Evolutionary conservation across 2,113 vertebrate species (phyloP), one percentile per base, ranked within the genome.

Genomic region (Sitta europaea): DNA sequence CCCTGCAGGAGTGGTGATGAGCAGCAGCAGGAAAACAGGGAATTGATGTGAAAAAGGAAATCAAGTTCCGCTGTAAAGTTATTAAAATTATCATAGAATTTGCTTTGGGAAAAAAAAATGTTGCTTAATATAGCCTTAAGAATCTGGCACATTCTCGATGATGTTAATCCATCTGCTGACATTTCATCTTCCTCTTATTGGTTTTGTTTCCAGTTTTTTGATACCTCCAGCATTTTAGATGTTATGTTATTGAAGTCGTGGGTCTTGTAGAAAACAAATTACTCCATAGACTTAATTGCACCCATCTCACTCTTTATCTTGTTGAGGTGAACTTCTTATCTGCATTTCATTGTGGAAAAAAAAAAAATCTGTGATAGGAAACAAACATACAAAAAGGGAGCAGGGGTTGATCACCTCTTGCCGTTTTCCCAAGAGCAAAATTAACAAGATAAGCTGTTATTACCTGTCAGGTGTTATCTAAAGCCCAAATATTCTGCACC

Each of bases 211-310:
- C 91, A 96, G 93, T 73, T 96, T 96, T 96, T 92, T 96, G 90
- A 96, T 92, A 95, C 94, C 95, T 96, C 89, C 92, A 97, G 97
- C 96, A 94, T 90, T 96, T 95, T 97, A 86, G 94, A 93, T 95
- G 81, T 92, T 96, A 92, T 91, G 89, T 96, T 97, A 96, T 95
- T 95, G 90, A 97, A 97, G 94, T 90, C 94, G 68, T 83, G 71
- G 88, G 90, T 86, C 93, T 92, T 90, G 92, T 95, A 96, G 94
- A 96, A 96, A 96, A 94, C 96, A 96, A 94, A 97, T 97, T 97
- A 96, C 92, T 42, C 92, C 84, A 92, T 33, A 81, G 84, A 95
- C 48, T 96, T 97, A 97, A 97, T 93, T 96, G 92, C 88, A 91
- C 63, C 86, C 92, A 95, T 94, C 88, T 95, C 77, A 29, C 75